A percentile compares a stretch with the other conserved stretches of the same genome.
Conservation (phyloP, 2,888 invertebrate genomes). For the Caenorhabditis sulstoni region DNA sequence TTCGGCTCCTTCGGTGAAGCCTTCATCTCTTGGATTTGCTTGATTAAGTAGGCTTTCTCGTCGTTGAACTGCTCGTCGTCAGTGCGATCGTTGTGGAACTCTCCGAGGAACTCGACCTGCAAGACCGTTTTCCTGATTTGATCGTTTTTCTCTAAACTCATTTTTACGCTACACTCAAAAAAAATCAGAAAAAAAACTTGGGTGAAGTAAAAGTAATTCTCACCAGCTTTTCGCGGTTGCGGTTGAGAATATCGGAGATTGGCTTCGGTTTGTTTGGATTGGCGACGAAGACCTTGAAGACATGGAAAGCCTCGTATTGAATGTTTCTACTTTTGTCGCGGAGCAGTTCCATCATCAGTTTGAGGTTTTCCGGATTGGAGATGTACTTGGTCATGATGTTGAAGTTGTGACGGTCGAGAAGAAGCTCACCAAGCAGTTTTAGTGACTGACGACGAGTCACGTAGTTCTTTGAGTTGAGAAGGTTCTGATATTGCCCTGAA, state of each 20-base stretch:
- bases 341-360: constrained; percentile 99
- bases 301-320: constrained; percentile 99
- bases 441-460: constrained; percentile 98
- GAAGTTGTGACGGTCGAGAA: constrained; percentile 99
- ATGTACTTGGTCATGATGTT: constrained; percentile 90
- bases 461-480: constrained; percentile 99
- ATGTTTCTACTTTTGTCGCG: constrained; percentile 99
- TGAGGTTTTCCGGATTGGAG: constrained; percentile 96
- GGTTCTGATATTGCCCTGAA: constrained; percentile 89
- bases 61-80: constrained; percentile 99
- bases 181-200: background rate
- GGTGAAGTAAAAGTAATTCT: constrained; percentile 5
- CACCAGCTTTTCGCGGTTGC: constrained; percentile 85
- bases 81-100: constrained; percentile 98
- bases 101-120: constrained; percentile 92
- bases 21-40: constrained; percentile 99
- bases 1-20: constrained; percentile 35
- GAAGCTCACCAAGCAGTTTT: constrained; percentile 95
- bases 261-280: constrained; percentile 99
- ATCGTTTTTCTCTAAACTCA: constrained; percentile 4
- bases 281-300: constrained; percentile 99
- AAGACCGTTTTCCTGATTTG: constrained; percentile 84
- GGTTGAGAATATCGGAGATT: constrained; percentile 96
- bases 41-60: constrained; percentile 99
- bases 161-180: background rate